These are phyloP conservation scores for Perodicticus potto DNA, from an alignment of 2,797 vertebrate genomes.

Conservation along the genomic window DNA sequence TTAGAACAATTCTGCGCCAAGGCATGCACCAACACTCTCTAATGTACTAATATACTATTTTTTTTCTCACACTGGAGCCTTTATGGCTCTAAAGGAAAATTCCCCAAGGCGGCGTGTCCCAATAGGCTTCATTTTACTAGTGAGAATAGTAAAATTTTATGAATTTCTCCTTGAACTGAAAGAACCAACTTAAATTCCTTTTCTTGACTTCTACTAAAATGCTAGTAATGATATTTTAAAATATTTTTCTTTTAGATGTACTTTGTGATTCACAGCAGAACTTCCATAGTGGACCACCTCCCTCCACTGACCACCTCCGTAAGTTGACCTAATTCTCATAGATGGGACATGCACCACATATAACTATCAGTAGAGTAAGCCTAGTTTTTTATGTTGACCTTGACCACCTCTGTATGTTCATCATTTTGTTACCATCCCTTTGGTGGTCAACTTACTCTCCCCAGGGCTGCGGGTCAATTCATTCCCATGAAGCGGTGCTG, in stretches of 20 bases:
- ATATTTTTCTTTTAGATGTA: conserved; percentile 46
- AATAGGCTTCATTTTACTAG: conserved; percentile 56
- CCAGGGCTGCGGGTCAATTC: no score
- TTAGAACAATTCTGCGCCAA: conserved; percentile 37
- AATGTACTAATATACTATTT: background rate
- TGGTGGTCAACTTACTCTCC: no score
- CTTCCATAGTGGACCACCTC: no score
- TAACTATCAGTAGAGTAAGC: no score
- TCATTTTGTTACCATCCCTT: no score
- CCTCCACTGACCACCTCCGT: no score
- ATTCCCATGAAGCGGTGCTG: no score
- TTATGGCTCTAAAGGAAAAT: conserved; percentile 33
- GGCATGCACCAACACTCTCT: background rate
- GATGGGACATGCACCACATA: no score
- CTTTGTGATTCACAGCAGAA: background rate
- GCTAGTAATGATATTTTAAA: conserved; percentile 35
- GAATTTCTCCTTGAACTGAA: conserved; percentile 60
- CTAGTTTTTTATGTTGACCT: no score
- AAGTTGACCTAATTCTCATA: no score
- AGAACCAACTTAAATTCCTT: conserved; percentile 40
- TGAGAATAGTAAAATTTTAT: conserved; percentile 38
- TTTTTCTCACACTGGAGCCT: background rate
- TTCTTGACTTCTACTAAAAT: conserved; percentile 58
- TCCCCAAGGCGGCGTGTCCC: background rate
- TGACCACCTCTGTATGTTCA: no score